Base-by-base conservation (phyloP, 2,113 vertebrate species). In the Nanger granti region DNA sequence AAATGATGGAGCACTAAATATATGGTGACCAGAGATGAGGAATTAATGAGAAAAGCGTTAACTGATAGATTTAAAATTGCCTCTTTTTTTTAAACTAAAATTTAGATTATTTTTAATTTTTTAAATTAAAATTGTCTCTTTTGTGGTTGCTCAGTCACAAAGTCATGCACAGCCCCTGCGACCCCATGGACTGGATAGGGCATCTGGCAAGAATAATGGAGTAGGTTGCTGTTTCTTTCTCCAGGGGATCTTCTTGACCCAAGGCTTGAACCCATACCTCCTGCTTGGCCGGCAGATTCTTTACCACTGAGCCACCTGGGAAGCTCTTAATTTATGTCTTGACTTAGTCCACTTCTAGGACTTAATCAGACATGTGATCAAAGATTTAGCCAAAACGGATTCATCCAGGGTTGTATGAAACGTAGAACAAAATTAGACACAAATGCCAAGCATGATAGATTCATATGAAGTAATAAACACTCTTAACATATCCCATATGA, bases 141-240 rank as follows among this genome's bases (percentile, higher is more conserved):
- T 24, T 41, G 5, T 24, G 20, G 69, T 41, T 37, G n/a, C 12
- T 41, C 69, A 24, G 73, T 28, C 73, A 28, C 73, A 28, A 44
- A 44, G 24, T 44, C 41, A 8, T 2, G 12, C 8, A 4, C 41
- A 79, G 5, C 5, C 44, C 73, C 7, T 15, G 41, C 0, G 24
- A 26, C 73, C 73, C 73, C 73, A 8, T 13, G 41, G 24, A 28
- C 12, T 28, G 41, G 13, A 13, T 3, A 26, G 73, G 3, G 24
- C 41, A 44, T 28, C 73, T 44, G 73, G 73, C 73, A 28, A 79
- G 73, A 79, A 14, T 79, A 26, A 79, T 8, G 41, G 24, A 15
- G 41, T 15, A 14, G 41, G 41, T 8, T 44, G 73, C 73, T 4
- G 12, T 44, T 79, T 79, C 41, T 79, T 44, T 28, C 73, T 79